phyloP scores from a whole-genome alignment of 2,113 vertebrate genomes.

The Paradoxurus hermaphroditus region DNA sequence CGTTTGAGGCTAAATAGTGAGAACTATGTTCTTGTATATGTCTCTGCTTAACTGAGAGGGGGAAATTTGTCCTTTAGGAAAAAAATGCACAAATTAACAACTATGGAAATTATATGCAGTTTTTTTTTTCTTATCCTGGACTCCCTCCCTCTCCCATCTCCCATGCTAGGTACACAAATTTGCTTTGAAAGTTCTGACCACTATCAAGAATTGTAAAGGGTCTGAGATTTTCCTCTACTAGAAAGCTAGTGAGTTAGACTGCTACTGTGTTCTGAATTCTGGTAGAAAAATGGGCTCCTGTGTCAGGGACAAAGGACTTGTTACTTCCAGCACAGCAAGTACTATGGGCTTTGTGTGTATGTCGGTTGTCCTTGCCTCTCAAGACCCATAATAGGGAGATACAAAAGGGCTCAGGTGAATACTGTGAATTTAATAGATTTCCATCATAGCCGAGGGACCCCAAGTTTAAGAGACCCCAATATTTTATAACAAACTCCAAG shows the following conservation, averaged over 20 bases:
- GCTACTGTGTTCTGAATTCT: not conserved
- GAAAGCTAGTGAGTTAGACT: not conserved
- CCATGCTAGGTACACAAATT: not conserved
- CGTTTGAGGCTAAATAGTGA: not conserved
- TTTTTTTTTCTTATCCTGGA: not conserved
- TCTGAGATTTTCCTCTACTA: not conserved
- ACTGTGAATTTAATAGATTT: not conserved
- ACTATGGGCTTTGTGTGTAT: not conserved
- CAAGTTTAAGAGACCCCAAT: not conserved
- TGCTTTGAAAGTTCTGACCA: not conserved
- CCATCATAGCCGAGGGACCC: not conserved
- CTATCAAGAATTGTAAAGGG: not conserved
- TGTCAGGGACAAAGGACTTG: not conserved
- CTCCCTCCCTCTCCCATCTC: not conserved
- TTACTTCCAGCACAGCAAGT: not conserved
- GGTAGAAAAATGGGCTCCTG: not conserved
- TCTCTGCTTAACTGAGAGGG: not conserved
- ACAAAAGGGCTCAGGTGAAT: not conserved
- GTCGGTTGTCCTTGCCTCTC: accelerated
- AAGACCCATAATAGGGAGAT: not conserved
- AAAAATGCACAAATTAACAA: not conserved
- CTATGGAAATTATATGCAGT: not conserved
- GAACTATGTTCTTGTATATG: not conserved
- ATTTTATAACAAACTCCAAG: not conserved
- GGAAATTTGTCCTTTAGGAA: not conserved